These are phyloP conservation scores for Sylvia atricapilla DNA, from an alignment of 2,113 vertebrate genomes.

Conservation along the genomic window DNA sequence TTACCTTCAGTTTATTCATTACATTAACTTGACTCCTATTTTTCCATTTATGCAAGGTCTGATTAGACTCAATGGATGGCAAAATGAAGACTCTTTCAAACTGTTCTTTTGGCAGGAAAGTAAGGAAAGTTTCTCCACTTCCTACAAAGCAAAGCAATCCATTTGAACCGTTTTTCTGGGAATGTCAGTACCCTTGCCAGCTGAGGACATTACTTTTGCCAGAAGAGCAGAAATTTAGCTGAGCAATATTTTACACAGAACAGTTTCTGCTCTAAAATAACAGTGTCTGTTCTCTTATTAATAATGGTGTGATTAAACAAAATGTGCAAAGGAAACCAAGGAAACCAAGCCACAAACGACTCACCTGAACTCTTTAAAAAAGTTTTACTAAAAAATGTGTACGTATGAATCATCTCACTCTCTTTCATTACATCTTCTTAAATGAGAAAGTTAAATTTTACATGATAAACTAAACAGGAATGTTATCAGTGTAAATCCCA, in stretches of 20 bases:
- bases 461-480: neutral
- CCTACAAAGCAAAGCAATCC: neutral
- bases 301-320: neutral
- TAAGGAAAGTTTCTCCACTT: neutral
- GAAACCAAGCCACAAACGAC: neutral
- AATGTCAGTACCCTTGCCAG: neutral
- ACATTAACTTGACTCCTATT: constrained; percentile 18
- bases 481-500: neutral
- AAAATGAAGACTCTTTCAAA: neutral
- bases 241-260: neutral
- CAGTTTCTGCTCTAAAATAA: neutral
- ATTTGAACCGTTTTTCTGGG: neutral
- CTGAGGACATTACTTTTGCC: neutral
- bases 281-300: neutral
- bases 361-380: neutral
- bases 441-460: neutral
- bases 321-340: neutral
- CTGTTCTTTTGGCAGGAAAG: neutral
- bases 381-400: neutral
- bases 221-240: neutral
- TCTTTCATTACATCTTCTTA: neutral
- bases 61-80: neutral
- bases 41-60: neutral
- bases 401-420: neutral
- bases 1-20: constrained; percentile 44